Evolutionary conservation across 2,797 vertebrate species (phyloP), one percentile per base, ranked within the genome.

Genomic region (Peromyscus nudipes): DNA sequence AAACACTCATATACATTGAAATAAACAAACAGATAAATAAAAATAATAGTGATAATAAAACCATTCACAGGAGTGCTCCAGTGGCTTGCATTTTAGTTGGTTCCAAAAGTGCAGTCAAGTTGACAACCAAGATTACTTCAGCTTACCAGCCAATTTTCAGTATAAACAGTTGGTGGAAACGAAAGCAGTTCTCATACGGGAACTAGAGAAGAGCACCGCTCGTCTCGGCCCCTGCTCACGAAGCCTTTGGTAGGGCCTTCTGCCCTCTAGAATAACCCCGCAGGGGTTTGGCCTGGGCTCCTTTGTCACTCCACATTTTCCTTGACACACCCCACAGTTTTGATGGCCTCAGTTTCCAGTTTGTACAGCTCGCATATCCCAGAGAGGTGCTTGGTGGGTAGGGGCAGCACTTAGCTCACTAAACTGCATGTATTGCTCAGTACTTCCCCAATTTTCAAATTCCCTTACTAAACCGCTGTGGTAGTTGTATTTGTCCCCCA

Each of bases 371-470:
- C 82, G 46, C 21, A 11, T 2, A 3, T 34, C 19, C 8, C 49
- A 57, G 25, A 55, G 55, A 60, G 23, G 55, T 60, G 34, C 80
- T 60, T 6, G 34, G 17, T 69, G 13, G 34, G 55, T 7, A 12
- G 10, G 34, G 34, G 60, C 40, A 84, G 40, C 40, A 31, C 27
- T 55, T 55, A 55, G 31, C 25, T 89, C 23, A 64, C 31, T 13
- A 64, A 25, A 31, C 31, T 17, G 14, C 8, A 6, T 37, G 29
- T 90, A 34, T 46, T 23, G 10, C 67, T 93, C 16, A 11, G 23
- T 40, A 67, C 65, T 89, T 82, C 81, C 43, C 57, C 31, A 83
- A n/a, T 64, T 94, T 91, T 95, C 77, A 92, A 73, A 73, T 31
- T 73, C 27, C 40, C 91, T 91, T 93, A 60, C 89, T 64, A 96